Evolutionary conservation across 2,888 invertebrate genomes (phyloP).

Genomic region (Spodoptera picta): DNA sequence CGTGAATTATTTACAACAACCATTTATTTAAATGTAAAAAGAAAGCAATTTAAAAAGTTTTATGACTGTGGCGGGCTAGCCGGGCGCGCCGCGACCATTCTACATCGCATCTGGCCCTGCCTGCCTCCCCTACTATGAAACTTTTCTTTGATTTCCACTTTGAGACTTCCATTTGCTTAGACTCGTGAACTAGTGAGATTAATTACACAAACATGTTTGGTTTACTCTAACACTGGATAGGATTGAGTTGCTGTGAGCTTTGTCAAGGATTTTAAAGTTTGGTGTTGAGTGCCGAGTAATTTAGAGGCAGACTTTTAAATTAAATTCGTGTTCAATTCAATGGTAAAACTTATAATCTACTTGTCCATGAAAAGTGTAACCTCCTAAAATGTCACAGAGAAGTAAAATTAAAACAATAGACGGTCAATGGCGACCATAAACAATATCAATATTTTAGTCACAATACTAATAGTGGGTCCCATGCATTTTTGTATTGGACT

Average conservation of each 20-base stretch:
- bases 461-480: too few relatives aligned
- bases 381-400: too few relatives aligned
- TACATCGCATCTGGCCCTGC: conserved; percentile 28
- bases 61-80: conserved; percentile 35
- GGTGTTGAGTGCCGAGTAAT: too few relatives aligned
- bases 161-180: conserved; percentile 20
- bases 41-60: conserved; percentile 58
- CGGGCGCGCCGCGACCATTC: conserved; percentile 16
- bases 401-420: too few relatives aligned
- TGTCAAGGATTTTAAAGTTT: too few relatives aligned
- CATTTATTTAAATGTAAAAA: conserved; percentile 58
- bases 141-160: conserved; percentile 36
- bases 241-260: conserved; percentile 9
- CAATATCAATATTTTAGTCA: too few relatives aligned
- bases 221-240: conserved; percentile 5
- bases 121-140: conserved; percentile 25
- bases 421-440: too few relatives aligned
- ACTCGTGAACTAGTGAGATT: conserved; percentile 44
- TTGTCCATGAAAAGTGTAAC: too few relatives aligned
- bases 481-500: too few relatives aligned
- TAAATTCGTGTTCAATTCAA: too few relatives aligned
- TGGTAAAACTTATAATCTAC: too few relatives aligned
- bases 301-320: too few relatives aligned
- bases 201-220: conserved; percentile 27
- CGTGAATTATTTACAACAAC: conserved; percentile 51